Conservation (phyloP, 2,113 vertebrate genomes). For the Gymnogyps californianus region DNA sequence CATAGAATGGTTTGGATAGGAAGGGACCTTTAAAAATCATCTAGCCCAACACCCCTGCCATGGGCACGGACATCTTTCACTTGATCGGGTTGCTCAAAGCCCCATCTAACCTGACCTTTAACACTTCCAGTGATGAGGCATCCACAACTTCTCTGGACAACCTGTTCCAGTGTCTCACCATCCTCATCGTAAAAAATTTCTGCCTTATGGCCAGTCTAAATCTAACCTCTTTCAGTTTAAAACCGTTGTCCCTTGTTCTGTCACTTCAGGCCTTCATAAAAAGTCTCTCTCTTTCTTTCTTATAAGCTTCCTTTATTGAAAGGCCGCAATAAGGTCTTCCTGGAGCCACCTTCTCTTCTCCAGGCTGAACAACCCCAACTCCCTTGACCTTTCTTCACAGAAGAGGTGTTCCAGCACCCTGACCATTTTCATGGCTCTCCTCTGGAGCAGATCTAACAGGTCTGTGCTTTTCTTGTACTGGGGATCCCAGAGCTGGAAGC, state of each 20-base stretch:
- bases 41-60: neutral
- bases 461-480: neutral
- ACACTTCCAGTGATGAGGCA: neutral
- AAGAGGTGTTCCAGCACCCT: neutral
- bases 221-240: neutral
- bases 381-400: neutral
- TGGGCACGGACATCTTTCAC: neutral
- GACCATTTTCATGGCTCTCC: neutral
- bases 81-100: neutral
- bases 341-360: neutral
- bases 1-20: neutral
- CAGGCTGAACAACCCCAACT: neutral
- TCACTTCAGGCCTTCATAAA: neutral
- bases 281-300: neutral
- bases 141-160: neutral
- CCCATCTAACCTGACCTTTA: neutral
- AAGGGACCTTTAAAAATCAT: neutral
- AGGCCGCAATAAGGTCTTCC: neutral
- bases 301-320: neutral
- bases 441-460: neutral
- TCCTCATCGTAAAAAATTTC: rapidly evolving
- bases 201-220: neutral
- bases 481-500: neutral
- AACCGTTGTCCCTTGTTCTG: neutral
- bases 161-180: neutral